These are phyloP conservation scores for Onychomys torridus DNA, from an alignment of 2,797 vertebrate genomes.

Conservation along the genomic window DNA sequence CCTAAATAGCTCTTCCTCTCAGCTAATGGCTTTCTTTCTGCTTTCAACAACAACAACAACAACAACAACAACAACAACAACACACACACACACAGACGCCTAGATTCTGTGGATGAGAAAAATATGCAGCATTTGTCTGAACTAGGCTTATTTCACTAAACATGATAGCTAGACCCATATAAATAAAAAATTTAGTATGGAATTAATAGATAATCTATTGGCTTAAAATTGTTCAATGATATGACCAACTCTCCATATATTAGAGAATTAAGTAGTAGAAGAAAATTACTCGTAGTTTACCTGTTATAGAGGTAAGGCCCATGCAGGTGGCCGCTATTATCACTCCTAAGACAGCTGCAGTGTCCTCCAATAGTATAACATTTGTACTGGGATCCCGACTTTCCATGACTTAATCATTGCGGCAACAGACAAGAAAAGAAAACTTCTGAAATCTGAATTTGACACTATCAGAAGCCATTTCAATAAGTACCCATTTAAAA, in stretches of 20 bases:
- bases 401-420: slow-evolving; percentile 92
- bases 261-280: slow-evolving; percentile 33
- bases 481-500: slow-evolving; percentile 48
- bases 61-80: too few species aligned
- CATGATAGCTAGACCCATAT: not conserved
- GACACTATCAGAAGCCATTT: slow-evolving; percentile 19
- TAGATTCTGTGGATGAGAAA: not conserved
- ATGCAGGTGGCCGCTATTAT: slow-evolving; percentile 95
- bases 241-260: not conserved
- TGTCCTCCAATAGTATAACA: slow-evolving; percentile 96
- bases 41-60: not conserved
- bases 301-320: slow-evolving; percentile 98
- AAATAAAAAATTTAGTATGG: not conserved
- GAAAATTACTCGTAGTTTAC: slow-evolving; percentile 84
- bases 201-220: slow-evolving; percentile 22
- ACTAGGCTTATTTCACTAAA: not conserved
- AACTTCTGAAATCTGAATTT: slow-evolving; percentile 65
- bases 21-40: not conserved
- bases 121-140: not conserved
- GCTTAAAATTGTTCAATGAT: slow-evolving; percentile 50
- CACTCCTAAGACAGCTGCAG: slow-evolving; percentile 97
- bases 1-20: not conserved
- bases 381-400: slow-evolving; percentile 98
- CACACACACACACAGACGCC: not conserved
- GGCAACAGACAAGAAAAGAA: slow-evolving; percentile 59